Conservation (phyloP, 2,113 vertebrate species). For the Heterocephalus glaber region DNA sequence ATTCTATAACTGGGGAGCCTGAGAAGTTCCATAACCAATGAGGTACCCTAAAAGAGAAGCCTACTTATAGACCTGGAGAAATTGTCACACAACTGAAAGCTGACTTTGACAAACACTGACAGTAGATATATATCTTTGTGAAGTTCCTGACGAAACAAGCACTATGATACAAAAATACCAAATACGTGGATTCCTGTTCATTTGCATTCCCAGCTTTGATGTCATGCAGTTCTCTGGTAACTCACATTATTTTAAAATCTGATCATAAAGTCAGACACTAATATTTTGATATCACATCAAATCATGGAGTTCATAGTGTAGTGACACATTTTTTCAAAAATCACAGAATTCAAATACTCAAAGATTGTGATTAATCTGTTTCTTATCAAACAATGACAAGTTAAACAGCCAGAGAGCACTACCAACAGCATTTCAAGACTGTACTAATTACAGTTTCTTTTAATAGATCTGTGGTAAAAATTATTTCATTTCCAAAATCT, state of each 20-base stretch:
- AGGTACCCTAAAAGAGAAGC: neutral
- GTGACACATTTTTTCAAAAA: constrained; percentile 49
- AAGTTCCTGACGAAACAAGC: neutral
- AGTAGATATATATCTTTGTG: neutral
- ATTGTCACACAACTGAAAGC: neutral
- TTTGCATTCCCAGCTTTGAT: neutral
- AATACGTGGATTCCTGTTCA: neutral
- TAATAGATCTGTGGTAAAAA: constrained; percentile 31
- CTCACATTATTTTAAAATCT: constrained; percentile 7
- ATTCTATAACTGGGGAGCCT: neutral
- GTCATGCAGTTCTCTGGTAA: neutral
- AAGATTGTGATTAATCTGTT: neutral
- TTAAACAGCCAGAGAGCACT: neutral
- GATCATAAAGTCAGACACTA: neutral
- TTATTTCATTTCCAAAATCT: constrained; percentile 1
- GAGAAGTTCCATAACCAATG: neutral
- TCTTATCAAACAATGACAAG: constrained; percentile 46
- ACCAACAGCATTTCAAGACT: neutral
- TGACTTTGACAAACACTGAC: neutral
- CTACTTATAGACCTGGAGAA: neutral
- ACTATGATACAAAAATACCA: neutral
- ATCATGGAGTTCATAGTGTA: neutral
- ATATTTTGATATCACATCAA: constrained; percentile 29
- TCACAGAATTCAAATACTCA: neutral
- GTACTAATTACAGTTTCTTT: constrained; percentile 47